Percentiles rank a stretch among this genome's conserved stretches.
phyloP scores from a whole-genome alignment of 2,888 invertebrate species.

The Adelognathus sp. region DNA sequence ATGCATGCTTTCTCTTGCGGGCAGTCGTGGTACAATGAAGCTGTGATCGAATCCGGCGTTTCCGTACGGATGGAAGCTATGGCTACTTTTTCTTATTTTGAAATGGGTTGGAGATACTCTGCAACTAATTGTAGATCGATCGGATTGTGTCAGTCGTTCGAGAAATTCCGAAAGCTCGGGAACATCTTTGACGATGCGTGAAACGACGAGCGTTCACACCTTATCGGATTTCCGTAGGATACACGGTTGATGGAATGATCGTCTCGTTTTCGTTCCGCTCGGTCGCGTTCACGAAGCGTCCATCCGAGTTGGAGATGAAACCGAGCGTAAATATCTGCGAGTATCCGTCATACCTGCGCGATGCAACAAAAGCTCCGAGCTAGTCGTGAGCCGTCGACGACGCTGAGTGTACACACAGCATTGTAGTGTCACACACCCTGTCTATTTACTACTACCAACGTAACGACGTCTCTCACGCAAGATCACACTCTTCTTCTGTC shows the following conservation, averaged over 20 bases:
- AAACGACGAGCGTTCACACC: background rate
- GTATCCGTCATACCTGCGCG: background rate
- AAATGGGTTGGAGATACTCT: background rate
- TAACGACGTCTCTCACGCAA: constrained; percentile 58
- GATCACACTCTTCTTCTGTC: constrained; percentile 49
- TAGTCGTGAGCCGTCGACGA: constrained; percentile 15
- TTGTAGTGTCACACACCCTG: background rate
- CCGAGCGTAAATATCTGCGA: constrained; percentile 12
- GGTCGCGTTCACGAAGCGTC: constrained; percentile 73
- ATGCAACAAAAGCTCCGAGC: constrained; percentile 1
- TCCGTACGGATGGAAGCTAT: background rate
- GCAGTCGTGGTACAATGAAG: too few relatives aligned
- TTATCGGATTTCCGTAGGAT: constrained; percentile 49
- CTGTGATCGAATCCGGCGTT: background rate
- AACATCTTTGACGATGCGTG: background rate
- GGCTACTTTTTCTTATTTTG: background rate
- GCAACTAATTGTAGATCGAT: background rate
- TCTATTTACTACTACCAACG: constrained; percentile 28
- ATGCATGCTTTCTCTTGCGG: too few relatives aligned
- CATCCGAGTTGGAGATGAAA: constrained; percentile 4
- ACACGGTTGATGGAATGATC: constrained; percentile 51
- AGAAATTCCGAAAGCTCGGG: constrained; percentile 1
- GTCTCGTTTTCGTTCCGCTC: constrained; percentile 81
- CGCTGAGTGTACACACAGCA: constrained; percentile 2
- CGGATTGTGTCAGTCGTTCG: background rate